phyloP scores from a whole-genome alignment of 1,140 invertebrate genomes.

The Probaryconus sp. region DNA sequence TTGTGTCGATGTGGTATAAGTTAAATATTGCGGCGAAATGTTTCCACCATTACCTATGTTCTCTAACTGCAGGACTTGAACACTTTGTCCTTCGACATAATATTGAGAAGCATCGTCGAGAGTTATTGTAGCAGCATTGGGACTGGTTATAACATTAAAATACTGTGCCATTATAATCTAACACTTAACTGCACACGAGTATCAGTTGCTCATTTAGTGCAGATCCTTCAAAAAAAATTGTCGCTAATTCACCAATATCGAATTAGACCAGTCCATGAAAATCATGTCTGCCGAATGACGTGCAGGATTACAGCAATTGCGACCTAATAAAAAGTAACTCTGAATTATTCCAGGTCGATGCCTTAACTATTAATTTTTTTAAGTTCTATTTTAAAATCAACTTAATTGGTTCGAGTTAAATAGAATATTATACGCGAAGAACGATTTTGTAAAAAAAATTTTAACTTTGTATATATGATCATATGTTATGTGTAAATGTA shows the following conservation, averaged over 20 bases:
- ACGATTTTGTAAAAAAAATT: too few species aligned
- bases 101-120: constrained; percentile 71
- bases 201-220: constrained; percentile 57
- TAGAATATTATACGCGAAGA: too few species aligned
- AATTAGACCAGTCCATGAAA: constrained; percentile 67
- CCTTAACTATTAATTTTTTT: not conserved
- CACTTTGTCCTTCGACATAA: constrained; percentile 71
- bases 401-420: too few species aligned
- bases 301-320: constrained; percentile 60
- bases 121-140: constrained; percentile 70
- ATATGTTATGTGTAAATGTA: too few species aligned
- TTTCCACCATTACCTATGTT: constrained; percentile 71
- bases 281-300: constrained; percentile 64
- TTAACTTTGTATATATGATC: too few species aligned
- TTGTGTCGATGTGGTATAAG: constrained; percentile 68
- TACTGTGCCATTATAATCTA: constrained; percentile 76
- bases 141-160: constrained; percentile 73
- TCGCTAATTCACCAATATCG: constrained; percentile 53
- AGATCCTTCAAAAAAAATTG: constrained; percentile 49
- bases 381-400: too few species aligned
- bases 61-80: constrained; percentile 71
- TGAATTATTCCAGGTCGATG: constrained; percentile 19
- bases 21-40: constrained; percentile 65
- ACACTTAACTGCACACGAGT: constrained; percentile 47
- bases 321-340: constrained; percentile 68